Conservation (phyloP, 2,113 vertebrate genomes). For the Cyprinus carpio region DNA sequence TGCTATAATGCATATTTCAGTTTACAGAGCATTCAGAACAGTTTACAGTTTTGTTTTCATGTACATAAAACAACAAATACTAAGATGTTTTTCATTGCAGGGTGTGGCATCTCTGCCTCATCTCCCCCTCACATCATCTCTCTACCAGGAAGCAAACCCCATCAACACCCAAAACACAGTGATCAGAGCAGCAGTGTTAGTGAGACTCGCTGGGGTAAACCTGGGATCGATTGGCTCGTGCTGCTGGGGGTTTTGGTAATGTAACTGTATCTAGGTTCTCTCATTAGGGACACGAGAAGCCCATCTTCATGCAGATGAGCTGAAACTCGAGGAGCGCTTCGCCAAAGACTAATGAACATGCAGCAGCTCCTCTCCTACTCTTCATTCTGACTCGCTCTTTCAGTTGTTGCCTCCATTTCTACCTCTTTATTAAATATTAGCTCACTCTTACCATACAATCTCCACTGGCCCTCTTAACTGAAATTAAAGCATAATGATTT, state of each 20-base stretch:
- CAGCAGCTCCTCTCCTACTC: slow-evolving; percentile 18
- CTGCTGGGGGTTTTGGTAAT: slow-evolving; percentile 60
- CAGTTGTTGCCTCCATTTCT: slow-evolving; percentile 10
- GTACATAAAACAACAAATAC: background rate
- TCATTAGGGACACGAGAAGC: slow-evolving; percentile 59
- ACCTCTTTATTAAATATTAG: background rate
- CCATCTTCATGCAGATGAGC: slow-evolving; percentile 66
- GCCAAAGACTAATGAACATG: slow-evolving; percentile 58
- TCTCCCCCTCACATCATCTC: slow-evolving; percentile 62
- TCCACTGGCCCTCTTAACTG: slow-evolving; percentile 4
- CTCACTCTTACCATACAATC: background rate
- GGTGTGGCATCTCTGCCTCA: slow-evolving; percentile 66
- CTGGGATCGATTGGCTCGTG: slow-evolving; percentile 60
- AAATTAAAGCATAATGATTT: slow-evolving; percentile 30
- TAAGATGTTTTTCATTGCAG: slow-evolving; percentile 58
- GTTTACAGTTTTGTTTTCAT: background rate
- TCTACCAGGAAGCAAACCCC: slow-evolving; percentile 52
- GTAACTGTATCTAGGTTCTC: slow-evolving; percentile 59
- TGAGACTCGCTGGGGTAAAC: slow-evolving; percentile 65
- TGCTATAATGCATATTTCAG: background rate
- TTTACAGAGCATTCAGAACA: background rate
- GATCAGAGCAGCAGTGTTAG: slow-evolving; percentile 59
- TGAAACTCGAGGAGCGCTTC: slow-evolving; percentile 61
- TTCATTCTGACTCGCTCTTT: background rate
- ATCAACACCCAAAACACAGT: slow-evolving; percentile 66